Evolutionary conservation across 2,797 vertebrate genomes (phyloP).

Genomic region (Limnodromus scolopaceus): DNA sequence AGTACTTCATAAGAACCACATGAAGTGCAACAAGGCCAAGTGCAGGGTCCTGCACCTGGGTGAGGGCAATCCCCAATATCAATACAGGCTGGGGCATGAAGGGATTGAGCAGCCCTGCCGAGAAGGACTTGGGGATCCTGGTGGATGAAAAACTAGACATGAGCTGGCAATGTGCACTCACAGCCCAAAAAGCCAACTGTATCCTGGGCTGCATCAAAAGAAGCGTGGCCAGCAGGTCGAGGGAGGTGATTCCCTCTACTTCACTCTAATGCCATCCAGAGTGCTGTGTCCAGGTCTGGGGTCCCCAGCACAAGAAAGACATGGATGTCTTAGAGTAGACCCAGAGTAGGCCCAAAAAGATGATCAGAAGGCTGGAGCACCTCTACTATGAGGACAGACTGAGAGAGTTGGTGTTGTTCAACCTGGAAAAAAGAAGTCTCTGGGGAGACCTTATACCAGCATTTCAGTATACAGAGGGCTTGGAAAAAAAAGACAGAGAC

Average conservation of each 20-base stretch:
- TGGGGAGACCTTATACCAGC: fast-evolving
- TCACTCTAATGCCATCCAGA: fast-evolving
- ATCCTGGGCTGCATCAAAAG: neutral
- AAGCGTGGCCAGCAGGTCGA: fast-evolving
- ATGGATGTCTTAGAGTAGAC: neutral
- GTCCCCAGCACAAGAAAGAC: neutral
- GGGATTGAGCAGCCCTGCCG: neutral
- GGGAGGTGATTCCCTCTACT: neutral
- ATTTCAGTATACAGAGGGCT: neutral
- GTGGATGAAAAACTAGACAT: neutral
- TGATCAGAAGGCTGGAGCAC: neutral
- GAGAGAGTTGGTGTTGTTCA: neutral
- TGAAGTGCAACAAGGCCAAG: neutral
- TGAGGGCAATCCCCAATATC: neutral
- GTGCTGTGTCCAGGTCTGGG: neutral
- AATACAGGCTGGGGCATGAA: neutral
- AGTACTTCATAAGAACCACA: fast-evolving
- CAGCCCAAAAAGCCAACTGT: neutral
- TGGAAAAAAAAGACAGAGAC: neutral
- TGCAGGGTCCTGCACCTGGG: neutral
- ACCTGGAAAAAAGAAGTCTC: neutral
- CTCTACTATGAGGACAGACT: neutral
- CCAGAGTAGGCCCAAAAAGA: neutral
- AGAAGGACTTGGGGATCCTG: neutral
- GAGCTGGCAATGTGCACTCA: fast-evolving